Conservation (phyloP, 2,113 vertebrate genomes). For the Platysteira castanea region DNA sequence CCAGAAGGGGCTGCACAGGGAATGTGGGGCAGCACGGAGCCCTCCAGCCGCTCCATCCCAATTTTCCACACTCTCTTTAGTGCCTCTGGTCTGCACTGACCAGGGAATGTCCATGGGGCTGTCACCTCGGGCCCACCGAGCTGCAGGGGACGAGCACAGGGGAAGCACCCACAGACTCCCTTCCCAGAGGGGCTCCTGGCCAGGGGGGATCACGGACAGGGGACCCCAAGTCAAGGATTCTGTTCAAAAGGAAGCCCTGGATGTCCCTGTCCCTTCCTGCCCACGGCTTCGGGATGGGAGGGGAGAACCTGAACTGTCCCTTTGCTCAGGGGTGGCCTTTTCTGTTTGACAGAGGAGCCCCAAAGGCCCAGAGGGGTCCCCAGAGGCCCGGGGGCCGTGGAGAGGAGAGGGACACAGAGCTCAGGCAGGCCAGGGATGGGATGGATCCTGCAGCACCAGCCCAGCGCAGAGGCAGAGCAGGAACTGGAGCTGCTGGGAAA, state of each 20-base stretch:
- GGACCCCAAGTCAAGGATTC: background rate
- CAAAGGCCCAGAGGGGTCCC: background rate
- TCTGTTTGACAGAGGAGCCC: background rate
- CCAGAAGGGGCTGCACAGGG: background rate
- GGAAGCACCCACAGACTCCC: background rate
- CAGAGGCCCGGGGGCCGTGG: background rate
- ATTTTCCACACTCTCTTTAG: background rate
- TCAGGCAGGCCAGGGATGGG: background rate
- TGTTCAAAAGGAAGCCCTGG: background rate
- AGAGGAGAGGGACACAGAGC: background rate
- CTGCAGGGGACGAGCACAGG: background rate
- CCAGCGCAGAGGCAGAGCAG: background rate
- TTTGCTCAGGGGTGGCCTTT: background rate
- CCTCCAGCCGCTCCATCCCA: background rate
- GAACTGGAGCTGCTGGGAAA: background rate
- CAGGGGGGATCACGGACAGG: fast-evolving
- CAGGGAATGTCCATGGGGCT: fast-evolving
- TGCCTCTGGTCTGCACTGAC: background rate
- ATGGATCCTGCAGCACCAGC: background rate
- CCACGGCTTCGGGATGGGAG: background rate
- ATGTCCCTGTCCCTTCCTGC: background rate
- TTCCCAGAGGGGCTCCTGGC: background rate
- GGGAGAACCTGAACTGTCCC: background rate
- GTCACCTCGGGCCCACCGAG: background rate
- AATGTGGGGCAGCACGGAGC: background rate